These are phyloP conservation scores for Alethe diademata DNA, from an alignment of 2,113 vertebrate genomes.

Conservation along the genomic window DNA sequence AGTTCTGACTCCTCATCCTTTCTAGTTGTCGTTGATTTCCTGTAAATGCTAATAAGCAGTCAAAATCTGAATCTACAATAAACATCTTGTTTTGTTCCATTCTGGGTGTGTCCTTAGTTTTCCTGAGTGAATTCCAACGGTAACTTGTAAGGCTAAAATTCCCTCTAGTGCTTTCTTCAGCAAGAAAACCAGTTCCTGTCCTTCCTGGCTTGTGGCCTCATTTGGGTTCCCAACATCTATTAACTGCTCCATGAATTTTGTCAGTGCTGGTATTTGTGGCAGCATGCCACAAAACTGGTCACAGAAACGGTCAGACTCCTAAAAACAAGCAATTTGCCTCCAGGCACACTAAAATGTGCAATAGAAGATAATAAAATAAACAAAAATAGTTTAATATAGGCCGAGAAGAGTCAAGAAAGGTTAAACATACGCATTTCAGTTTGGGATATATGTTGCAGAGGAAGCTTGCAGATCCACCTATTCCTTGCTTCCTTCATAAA, in stretches of 20 bases:
- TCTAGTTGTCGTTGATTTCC: neutral
- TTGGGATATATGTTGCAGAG: neutral
- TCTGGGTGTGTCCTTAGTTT: neutral
- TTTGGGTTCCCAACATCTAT: neutral
- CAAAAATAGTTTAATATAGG: neutral
- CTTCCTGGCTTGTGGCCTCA: neutral
- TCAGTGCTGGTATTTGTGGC: neutral
- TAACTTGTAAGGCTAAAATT: neutral
- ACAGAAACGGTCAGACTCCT: neutral
- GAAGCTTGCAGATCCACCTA: neutral
- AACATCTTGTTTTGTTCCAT: neutral
- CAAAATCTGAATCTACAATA: neutral
- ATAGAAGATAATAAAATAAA: neutral
- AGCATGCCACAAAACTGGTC: neutral
- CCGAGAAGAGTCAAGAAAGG: neutral
- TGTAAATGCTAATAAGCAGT: neutral
- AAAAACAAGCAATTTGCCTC: neutral
- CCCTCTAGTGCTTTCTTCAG: neutral
- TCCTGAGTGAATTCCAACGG: neutral
- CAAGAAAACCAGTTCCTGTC: neutral
- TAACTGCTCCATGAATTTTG: neutral
- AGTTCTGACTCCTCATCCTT: neutral
- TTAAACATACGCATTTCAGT: neutral
- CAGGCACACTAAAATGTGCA: neutral
- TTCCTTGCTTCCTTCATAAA: neutral